Evolutionary conservation across 1,140 invertebrate genomes (phyloP).

Genomic region (Forficula auricularia): DNA sequence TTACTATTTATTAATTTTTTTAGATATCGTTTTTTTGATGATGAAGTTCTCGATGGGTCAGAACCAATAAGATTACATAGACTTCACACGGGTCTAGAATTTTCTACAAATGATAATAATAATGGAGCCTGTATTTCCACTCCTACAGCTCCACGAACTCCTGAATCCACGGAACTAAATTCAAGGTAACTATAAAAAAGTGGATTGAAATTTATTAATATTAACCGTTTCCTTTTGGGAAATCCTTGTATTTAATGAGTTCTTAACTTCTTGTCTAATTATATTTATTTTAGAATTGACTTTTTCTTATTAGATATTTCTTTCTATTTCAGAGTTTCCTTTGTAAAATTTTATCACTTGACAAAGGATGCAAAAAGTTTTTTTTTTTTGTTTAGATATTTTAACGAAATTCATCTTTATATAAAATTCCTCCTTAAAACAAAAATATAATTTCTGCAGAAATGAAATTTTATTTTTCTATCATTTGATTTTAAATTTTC

Average conservation of each 20-base stretch:
- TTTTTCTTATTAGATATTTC: background rate
- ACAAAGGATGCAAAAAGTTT: background rate
- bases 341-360: background rate
- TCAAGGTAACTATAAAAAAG: slow-evolving; percentile 3
- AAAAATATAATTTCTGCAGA: too few relatives aligned
- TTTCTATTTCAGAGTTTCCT: background rate
- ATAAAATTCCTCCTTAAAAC: too few relatives aligned
- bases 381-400: too few relatives aligned
- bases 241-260: background rate
- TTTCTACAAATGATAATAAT: background rate
- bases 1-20: slow-evolving; percentile 3
- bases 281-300: background rate
- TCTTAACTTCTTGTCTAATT: background rate
- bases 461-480: too few relatives aligned
- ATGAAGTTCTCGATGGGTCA: slow-evolving; percentile 21
- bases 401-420: too few relatives aligned
- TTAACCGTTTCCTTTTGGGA: background rate
- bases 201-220: background rate
- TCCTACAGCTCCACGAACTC: slow-evolving; percentile 41
- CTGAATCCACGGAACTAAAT: slow-evolving; percentile 24
- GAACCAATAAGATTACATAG: slow-evolving; percentile 17
- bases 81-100: slow-evolving; percentile 15
- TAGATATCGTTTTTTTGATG: slow-evolving; percentile 32
- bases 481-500: too few relatives aligned
- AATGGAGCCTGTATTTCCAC: slow-evolving; percentile 28